Conservation (phyloP, 2,888 invertebrate species). For the Platycnemis pennipes region DNA sequence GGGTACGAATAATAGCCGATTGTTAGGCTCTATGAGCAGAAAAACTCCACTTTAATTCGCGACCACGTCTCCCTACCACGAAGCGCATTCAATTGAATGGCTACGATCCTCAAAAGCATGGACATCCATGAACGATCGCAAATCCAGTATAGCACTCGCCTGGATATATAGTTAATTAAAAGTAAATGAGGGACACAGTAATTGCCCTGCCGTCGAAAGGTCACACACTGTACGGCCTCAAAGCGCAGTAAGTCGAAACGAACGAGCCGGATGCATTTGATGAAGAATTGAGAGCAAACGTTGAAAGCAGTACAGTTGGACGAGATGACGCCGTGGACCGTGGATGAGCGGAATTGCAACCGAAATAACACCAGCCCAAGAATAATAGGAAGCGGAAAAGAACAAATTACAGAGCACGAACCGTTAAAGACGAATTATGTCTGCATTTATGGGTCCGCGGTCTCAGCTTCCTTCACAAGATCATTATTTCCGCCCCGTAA, state of each 20-base stretch:
- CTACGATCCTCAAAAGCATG: background rate
- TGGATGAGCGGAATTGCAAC: background rate
- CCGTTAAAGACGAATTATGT: background rate
- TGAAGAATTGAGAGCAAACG: background rate
- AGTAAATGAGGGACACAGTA: background rate
- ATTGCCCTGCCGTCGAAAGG: background rate
- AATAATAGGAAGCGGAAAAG: background rate
- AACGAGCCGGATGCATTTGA: background rate
- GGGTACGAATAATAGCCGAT: background rate
- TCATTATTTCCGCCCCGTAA: background rate
- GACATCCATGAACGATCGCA: background rate
- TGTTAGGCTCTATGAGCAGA: background rate
- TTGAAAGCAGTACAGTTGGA: background rate
- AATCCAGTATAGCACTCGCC: background rate
- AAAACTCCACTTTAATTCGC: background rate
- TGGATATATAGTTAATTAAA: background rate
- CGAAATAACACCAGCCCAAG: background rate
- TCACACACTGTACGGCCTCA: background rate
- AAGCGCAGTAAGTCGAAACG: background rate
- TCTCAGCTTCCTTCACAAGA: background rate
- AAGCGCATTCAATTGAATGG: background rate
- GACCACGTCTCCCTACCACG: background rate
- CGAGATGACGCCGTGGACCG: background rate
- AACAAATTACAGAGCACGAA: background rate
- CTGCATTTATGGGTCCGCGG: background rate